A percentile compares a stretch with the other conserved stretches of the same genome.
These are phyloP conservation scores for Xenopus petersii DNA, from an alignment of 2,797 vertebrate species.

Conservation along the genomic window DNA sequence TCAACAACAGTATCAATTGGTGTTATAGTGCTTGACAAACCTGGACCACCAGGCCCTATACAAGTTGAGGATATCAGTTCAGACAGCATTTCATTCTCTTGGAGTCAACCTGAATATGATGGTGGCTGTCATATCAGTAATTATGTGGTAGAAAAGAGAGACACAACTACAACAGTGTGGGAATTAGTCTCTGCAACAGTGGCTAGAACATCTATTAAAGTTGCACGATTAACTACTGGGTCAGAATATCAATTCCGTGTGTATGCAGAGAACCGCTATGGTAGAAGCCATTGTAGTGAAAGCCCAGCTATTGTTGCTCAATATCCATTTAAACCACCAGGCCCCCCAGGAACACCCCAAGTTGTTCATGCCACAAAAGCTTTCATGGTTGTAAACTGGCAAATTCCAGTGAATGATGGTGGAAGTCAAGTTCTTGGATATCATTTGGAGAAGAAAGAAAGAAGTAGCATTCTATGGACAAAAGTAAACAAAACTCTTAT, in stretches of 20 bases:
- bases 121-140: constrained; percentile 96
- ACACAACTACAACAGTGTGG: constrained; percentile 93
- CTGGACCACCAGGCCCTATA: constrained; percentile 81
- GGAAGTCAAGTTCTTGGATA: constrained; percentile 90
- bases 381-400: constrained; percentile 93
- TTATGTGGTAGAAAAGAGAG: constrained; percentile 95
- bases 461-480: constrained; percentile 94
- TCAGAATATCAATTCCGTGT: constrained; percentile 97
- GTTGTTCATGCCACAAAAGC: constrained; percentile 87
- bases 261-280: constrained; percentile 94
- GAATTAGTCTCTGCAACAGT: constrained; percentile 86
- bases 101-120: constrained; percentile 90
- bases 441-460: constrained; percentile 92
- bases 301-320: constrained; percentile 86
- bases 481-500: constrained; percentile 94
- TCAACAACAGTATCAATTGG: constrained; percentile 73
- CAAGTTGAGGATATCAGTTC: constrained; percentile 87
- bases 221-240: constrained; percentile 80
- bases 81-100: constrained; percentile 88
- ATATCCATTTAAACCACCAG: constrained; percentile 92
- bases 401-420: constrained; percentile 92
- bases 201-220: constrained; percentile 89
- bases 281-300: constrained; percentile 83
- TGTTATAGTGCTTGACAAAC: constrained; percentile 92
- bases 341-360: constrained; percentile 90